Conservation (phyloP, 2,888 invertebrate species). For the Stomorhina lunata region DNA sequence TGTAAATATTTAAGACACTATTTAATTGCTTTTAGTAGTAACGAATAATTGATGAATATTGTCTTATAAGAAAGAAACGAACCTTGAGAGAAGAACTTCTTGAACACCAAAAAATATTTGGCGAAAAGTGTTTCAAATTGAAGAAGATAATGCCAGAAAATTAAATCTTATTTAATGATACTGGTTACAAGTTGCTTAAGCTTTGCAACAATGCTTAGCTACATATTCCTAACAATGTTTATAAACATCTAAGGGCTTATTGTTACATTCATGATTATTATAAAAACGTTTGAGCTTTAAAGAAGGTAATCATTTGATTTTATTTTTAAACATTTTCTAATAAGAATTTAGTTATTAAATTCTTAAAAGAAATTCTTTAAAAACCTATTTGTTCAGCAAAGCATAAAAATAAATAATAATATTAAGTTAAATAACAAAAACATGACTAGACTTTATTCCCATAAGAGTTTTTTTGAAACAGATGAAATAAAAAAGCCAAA, state of each 20-base stretch:
- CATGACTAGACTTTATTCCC: neutral
- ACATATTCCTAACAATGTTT: no score
- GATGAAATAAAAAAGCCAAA: neutral
- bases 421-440: neutral
- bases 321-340: no score
- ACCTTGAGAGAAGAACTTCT: neutral
- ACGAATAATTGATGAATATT: slow-evolving; percentile 7
- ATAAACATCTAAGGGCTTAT: no score
- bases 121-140: neutral
- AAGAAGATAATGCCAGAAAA: neutral
- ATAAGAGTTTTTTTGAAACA: neutral
- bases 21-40: slow-evolving; percentile 22
- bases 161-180: neutral
- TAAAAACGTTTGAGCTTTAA: no score
- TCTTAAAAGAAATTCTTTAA: neutral
- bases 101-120: neutral
- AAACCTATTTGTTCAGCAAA: neutral
- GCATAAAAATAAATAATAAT: neutral
- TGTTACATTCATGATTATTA: no score
- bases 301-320: no score
- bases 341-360: neutral
- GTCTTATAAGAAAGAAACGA: neutral
- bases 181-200: neutral
- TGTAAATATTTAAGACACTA: slow-evolving; percentile 6
- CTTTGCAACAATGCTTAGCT: neutral